Conservation (phyloP, 2,113 vertebrate species). For the Amphiprion percula region DNA sequence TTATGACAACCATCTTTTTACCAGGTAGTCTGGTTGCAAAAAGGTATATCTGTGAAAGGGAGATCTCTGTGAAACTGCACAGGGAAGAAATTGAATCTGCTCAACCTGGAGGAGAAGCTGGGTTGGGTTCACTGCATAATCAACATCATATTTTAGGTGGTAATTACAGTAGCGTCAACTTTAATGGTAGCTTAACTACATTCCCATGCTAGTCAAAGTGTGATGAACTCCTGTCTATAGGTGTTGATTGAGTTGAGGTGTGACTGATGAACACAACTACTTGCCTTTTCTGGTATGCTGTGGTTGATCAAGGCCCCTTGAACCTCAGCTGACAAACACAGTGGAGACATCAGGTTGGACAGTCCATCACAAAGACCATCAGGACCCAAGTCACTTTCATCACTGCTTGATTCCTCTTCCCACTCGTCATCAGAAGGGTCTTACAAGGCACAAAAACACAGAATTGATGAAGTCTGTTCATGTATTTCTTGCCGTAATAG, state of each 20-base stretch:
- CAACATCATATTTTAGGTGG: neutral
- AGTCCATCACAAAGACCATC: constrained; percentile 85
- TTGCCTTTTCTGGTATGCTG: constrained; percentile 93
- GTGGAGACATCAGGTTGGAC: constrained; percentile 88
- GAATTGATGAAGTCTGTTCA: neutral
- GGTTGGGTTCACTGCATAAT: neutral
- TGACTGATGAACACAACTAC: constrained; percentile 2
- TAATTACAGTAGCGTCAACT: neutral
- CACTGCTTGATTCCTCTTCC: constrained; percentile 96
- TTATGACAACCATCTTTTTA: neutral
- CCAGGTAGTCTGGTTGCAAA: neutral
- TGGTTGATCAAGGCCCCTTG: constrained; percentile 89
- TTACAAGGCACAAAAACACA: constrained; percentile 41
- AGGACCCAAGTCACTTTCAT: constrained; percentile 91
- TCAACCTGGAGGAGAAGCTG: neutral
- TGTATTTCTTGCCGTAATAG: constrained; percentile 10
- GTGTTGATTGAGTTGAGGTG: neutral
- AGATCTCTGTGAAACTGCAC: neutral
- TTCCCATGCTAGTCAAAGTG: neutral
- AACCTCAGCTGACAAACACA: constrained; percentile 95
- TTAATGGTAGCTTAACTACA: constrained; percentile 6
- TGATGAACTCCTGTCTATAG: neutral
- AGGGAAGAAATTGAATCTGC: neutral
- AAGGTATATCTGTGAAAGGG: neutral
- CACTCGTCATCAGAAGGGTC: constrained; percentile 95